Percentiles rank a stretch among this genome's conserved stretches.
phyloP scores from a whole-genome alignment of 2,797 vertebrate species.

The Thripadectes ignobilis region DNA sequence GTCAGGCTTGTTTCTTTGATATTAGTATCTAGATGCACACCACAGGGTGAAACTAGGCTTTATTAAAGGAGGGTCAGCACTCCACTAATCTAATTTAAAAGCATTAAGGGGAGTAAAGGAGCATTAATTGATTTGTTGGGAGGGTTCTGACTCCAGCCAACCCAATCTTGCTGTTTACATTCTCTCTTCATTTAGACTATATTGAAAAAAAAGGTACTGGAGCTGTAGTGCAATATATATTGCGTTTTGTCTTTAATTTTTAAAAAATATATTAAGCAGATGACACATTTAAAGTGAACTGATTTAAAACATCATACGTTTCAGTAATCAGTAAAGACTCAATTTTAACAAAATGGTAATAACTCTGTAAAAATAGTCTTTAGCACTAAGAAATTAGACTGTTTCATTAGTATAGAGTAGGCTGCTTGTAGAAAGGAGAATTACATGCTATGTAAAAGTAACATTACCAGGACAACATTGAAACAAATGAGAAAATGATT shows the following conservation, averaged over 20 bases:
- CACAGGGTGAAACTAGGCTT: slow-evolving; percentile 5
- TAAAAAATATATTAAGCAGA: neutral
- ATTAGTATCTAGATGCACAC: slow-evolving; percentile 62
- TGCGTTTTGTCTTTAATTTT: neutral
- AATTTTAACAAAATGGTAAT: neutral
- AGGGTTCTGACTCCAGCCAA: slow-evolving; percentile 23
- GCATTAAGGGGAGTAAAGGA: slow-evolving; percentile 52
- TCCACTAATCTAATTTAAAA: slow-evolving; percentile 67
- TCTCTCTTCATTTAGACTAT: neutral
- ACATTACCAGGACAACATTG: neutral
- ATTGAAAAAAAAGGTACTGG: neutral
- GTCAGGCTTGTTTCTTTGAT: slow-evolving; percentile 65
- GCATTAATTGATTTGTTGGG: slow-evolving; percentile 60
- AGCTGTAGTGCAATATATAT: neutral
- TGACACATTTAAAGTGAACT: neutral
- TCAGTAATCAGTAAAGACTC: neutral
- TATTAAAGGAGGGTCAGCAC: slow-evolving; percentile 60
- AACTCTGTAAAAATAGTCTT: neutral
- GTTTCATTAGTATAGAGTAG: neutral
- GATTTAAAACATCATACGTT: neutral
- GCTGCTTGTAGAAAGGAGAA: neutral
- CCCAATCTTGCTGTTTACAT: slow-evolving; percentile 11
- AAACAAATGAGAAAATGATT: neutral
- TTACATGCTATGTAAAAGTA: neutral
- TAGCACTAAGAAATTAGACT: neutral